Base-by-base conservation (phyloP, 2,888 invertebrate species). In the Dasypolia templi region DNA sequence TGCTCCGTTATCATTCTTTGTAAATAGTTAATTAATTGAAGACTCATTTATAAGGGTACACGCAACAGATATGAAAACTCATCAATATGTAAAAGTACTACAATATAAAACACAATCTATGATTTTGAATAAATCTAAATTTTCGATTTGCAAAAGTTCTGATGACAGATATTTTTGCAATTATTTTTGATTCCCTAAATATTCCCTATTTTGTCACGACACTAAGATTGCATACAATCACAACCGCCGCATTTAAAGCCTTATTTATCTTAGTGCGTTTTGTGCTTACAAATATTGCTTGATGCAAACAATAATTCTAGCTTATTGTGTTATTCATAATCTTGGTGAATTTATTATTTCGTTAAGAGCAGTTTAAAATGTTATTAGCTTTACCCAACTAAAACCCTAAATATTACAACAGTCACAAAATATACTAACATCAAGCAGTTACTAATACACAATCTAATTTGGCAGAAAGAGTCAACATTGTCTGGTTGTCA, bases 221-320 rank as follows among this genome's bases (percentile, higher is more conserved):
- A 89, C 87, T 87, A 88, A 89, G 88, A 91, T 89, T 87, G 87
- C 86, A 81, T 86, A 89, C 87, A 86, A 89, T 95, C 95, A 94
- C 94, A 95, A 94, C 94, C 94, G 85, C 89, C 81, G 82, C 84
- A 89, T 85, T 92, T 92, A 91, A 92, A 92, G 91, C 91, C 88
- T 90, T 88, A 89, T 88, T 87, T 82, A 84, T 83, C 86, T 76
- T 83, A 84, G 88, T 88, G 87, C 78, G 89, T 86, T 92, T 93
- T 93, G 93, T 93, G 93, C 94, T 89, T 83, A 77, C 64, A 74
- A 77, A 77, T 87, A 79, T 77, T 83, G 75, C 72, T 87, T 75
- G 63, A 83, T 83, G 62, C 72, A 82, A 81, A 84, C 77, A 75
- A 86, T 81, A 85, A 70, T 80, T 68, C 77, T 46, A 63, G 39